phyloP scores from a whole-genome alignment of 2,888 invertebrate species.

The Heliconius hortense region DNA sequence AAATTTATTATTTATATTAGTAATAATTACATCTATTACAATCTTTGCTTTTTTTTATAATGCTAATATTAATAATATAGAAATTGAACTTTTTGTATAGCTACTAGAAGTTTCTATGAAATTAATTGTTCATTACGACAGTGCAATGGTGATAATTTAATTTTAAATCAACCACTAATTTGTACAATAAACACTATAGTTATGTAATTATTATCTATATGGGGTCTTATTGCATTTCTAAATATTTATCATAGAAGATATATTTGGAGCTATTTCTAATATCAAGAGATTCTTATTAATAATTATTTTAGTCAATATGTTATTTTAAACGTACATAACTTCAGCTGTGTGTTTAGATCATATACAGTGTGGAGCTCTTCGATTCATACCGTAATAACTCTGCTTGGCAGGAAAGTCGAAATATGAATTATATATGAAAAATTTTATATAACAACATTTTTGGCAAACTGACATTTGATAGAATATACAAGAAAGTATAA shows the following conservation, averaged over 20 bases:
- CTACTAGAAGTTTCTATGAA: not conserved
- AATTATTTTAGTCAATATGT: not conserved
- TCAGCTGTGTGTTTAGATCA: not conserved
- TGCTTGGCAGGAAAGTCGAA: not conserved
- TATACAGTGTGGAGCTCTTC: not conserved
- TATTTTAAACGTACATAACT: too few species aligned
- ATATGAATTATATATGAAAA: not conserved
- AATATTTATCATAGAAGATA: not conserved
- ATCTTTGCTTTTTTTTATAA: not conserved
- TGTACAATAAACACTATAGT: not conserved
- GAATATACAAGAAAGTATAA: too few species aligned
- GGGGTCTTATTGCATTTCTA: not conserved
- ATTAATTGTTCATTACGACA: not conserved
- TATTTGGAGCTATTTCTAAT: too few species aligned
- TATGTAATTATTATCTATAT: not conserved
- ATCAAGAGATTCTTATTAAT: too few species aligned
- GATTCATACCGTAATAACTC: not conserved
- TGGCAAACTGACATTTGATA: not conserved
- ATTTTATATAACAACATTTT: too few species aligned
- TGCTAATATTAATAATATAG: not conserved
- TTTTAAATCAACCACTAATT: not conserved
- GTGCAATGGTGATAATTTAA: not conserved
- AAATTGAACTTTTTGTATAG: not conserved
- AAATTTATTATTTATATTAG: not conserved
- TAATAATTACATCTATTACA: not conserved